phyloP scores from a whole-genome alignment of 2,113 vertebrate species.

The Ranitomeya imitator region DNA sequence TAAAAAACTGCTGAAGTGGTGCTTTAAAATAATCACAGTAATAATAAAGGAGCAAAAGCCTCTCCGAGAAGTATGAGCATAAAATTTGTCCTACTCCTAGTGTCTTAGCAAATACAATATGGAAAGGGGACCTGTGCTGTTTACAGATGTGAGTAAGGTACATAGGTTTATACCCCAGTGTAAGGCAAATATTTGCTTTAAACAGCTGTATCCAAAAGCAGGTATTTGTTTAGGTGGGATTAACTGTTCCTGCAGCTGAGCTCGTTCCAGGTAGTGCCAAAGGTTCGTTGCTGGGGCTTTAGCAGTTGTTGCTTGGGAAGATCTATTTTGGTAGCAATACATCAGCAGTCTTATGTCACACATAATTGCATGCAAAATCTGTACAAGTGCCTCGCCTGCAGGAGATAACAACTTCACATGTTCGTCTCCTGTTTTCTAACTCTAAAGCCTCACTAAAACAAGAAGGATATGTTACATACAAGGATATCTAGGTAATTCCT shows the following conservation, averaged over 20 bases:
- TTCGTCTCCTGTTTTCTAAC: neutral
- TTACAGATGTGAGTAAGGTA: constrained; percentile 36
- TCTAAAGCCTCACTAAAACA: too few relatives aligned
- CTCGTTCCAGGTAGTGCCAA: constrained; percentile 51
- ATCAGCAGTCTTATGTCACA: constrained; percentile 51
- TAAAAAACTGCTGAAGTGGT: too few relatives aligned
- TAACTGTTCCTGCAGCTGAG: constrained; percentile 55
- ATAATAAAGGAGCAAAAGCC: neutral
- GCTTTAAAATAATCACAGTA: too few relatives aligned
- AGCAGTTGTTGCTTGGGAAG: constrained; percentile 51
- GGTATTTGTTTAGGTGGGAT: constrained; percentile 46
- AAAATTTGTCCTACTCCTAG: too few relatives aligned
- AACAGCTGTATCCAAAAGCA: constrained; percentile 52
- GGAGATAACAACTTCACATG: neutral
- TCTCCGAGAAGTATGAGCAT: neutral
- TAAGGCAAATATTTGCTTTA: constrained; percentile 14
- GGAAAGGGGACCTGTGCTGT: neutral
- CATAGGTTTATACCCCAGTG: neutral
- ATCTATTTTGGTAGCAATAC: neutral
- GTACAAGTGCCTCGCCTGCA: neutral
- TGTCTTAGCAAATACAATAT: too few relatives aligned
- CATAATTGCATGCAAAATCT: neutral
- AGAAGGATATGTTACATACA: too few relatives aligned
- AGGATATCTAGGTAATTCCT: too few relatives aligned
- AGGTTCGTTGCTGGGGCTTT: constrained; percentile 50